Base-by-base conservation (phyloP, 2,797 vertebrate genomes). In the Falco cherrug region DNA sequence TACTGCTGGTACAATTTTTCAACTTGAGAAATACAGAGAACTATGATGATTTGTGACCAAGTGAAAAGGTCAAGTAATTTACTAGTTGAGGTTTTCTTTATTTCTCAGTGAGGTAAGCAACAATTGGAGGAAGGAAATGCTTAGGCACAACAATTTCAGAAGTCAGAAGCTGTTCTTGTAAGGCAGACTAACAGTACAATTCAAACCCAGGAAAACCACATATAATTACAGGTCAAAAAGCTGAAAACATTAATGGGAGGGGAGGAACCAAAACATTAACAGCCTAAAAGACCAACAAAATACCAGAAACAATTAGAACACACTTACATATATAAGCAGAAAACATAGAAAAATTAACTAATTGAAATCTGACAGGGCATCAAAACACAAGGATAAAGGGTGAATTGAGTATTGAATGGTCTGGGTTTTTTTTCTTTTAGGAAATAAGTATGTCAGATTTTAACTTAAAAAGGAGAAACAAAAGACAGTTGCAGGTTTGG, bases 81-180 rank as follows among this genome's bases (percentile, higher is more conserved):
- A 79, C 79, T 85, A 56, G 50, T 5, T 69, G 16, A 89, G 22
- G 60, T 81, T 93, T 92, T 83, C 86, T 86, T 87, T 37, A 74
- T 75, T 94, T 86, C 68, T 93, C 33, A 63, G 28, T 17, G 59
- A 96, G 48, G 48, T 51, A 80, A 54, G 81, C 51, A 92, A 97
- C 93, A 97, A 97, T 96, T 88, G 90, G 59, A 96, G 95, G 96
- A 96, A 97, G 96, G 95, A 97, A 97, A 78, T 17, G 24, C 93
- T 95, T 75, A 73, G 82, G 79, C 68, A 80, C 1, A 10, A 89
- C 47, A 83, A 83, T 93, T 93, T 82, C 56, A 88, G 73, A 81
- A 93, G 68, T 82, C 75, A 95, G 43, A 91, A 84, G 41, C 51
- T 94, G 84, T 80, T 95, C 90, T 91, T 69, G 13, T 63, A 89